Percentiles rank a stretch among this genome's conserved stretches.
These are phyloP conservation scores for Marronus borbonicus DNA, from an alignment of 2,888 invertebrate species.

Conservation along the genomic window DNA sequence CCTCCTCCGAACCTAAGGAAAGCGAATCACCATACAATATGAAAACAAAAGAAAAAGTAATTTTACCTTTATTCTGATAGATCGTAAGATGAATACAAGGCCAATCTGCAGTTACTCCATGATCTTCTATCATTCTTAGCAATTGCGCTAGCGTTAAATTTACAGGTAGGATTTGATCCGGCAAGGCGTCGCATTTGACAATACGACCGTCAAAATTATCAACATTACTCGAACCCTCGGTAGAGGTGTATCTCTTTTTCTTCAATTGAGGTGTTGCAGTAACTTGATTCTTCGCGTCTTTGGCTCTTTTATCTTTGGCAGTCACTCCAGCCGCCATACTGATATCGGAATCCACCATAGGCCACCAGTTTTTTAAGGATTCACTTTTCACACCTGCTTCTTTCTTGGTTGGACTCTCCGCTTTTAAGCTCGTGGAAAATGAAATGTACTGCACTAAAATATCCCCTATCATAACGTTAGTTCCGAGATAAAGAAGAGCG, in stretches of 20 bases:
- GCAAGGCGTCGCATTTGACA: constrained; percentile 66
- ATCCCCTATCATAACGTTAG: constrained; percentile 82
- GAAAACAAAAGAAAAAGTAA: not conserved
- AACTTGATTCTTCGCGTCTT: constrained; percentile 83
- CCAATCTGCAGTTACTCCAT: constrained; percentile 66
- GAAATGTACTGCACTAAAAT: constrained; percentile 79
- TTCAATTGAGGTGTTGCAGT: constrained; percentile 66
- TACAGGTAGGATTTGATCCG: constrained; percentile 66
- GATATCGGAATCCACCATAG: constrained; percentile 71
- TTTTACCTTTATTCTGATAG: constrained; percentile 66
- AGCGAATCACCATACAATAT: too few species aligned
- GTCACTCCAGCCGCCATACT: constrained; percentile 89
- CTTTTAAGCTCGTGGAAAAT: constrained; percentile 60
- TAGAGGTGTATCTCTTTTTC: constrained; percentile 64
- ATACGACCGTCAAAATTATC: constrained; percentile 66
- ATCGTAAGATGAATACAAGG: constrained; percentile 69
- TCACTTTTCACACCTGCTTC: constrained; percentile 60
- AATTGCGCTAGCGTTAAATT: constrained; percentile 67
- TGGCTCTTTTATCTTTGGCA: constrained; percentile 91
- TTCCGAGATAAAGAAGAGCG: constrained; percentile 81
- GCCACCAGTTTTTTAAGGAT: constrained; percentile 68
- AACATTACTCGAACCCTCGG: constrained; percentile 57
- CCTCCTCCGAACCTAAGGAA: constrained; percentile 56
- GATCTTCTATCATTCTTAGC: constrained; percentile 66
- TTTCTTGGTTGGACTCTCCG: constrained; percentile 55